Evolutionary conservation across 2,888 invertebrate genomes (phyloP), one percentile per base, ranked within the genome.

Genomic region (Pilophorus perplexus): DNA sequence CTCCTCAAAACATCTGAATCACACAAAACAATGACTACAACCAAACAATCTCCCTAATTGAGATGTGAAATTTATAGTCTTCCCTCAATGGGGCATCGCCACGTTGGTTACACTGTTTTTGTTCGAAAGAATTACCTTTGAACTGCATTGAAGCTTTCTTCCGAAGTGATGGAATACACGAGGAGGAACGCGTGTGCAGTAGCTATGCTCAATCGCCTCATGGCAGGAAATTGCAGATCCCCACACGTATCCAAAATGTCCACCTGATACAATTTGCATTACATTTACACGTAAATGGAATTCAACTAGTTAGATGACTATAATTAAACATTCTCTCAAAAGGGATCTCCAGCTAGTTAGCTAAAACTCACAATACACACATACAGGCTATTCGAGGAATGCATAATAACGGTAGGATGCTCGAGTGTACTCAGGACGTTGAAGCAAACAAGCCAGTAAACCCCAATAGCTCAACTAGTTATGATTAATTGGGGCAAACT

Each of bases 201-300:
- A 38, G 90, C 88, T 74, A 93, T 90, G 74, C 89, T 89, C 70
- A 93, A 80, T 64, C 90, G 81, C 70, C 92, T 81, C 93, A 93
- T 93, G 66, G 92, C 93, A 6, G 93, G 93, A 78, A 93, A 93
- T 76, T 90, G 89, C 78, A 90, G 85, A 76, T 91, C 90, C 20
- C 92, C 91, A 71, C 87, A 87, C 25, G 90, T 90, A 78, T 90
- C 90, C 75, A 90, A 77, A 71, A 90, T 87, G 76, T 90, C 89
- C 72, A 89, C 84, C 79, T 83, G 76, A 12, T 12, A 33, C n/a
- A n/a, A n/a, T n/a, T n/a, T n/a, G n/a, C n/a, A n/a, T n/a, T 59
- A 76, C 50, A 42, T 8, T n/a, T n/a, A n/a, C n/a, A n/a, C n/a
- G n/a, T n/a, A n/a, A 14, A 14, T 6, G 14, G 6, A 14, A 42